Evolutionary conservation across 2,113 vertebrate species (phyloP), one percentile per base, ranked within the genome.

Genomic region (Gorsachius goisagi): DNA sequence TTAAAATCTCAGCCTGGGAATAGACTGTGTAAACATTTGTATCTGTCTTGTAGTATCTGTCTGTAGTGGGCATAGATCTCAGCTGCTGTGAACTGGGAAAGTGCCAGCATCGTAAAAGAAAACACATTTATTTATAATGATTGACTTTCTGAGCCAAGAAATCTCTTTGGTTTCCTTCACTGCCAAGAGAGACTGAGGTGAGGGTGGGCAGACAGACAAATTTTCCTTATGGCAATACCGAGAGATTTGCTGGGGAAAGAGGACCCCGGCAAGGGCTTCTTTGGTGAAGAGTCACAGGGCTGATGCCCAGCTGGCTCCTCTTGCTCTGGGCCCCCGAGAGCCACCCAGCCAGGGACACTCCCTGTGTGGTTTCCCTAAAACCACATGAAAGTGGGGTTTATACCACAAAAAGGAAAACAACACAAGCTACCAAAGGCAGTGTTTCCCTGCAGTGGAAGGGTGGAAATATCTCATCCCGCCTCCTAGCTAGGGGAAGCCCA

Each of bases 221-320:
- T 68, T 78, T 35, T 89, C 27, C 37, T 71, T 67, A 7, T 1
- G 77, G 28, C 28, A 77, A 39, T 67, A 44, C 12, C 2, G 3
- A 78, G 73, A 64, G 23, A 35, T 90, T 41, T 78, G 4, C 32
- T 63, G 41, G 8, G 9, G 16, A 20, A 7, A 49, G 62, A 82
- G 18, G 13, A 91, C 3, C 19, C 5, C 35, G 52, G 24, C 6
- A 45, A 94, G 12, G 27, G 12, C 13, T 69, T 74, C 55, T 90
- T 27, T 55, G 0, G 0, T 52, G 30, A 10, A 26, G 44, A 35
- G 33, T 20, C 64, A 27, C 0, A 0, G 26, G 14, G 21, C 39
- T 86, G 56, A 28, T 27, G 64, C 30, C 17, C 72, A 77, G 52
- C 71, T 90, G 44, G 53, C 33, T 80, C 60, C 45, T 73, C 47